A percentile compares a stretch with the other conserved stretches of the same genome.
These are phyloP conservation scores for Arrhopalites spinosus DNA, from an alignment of 2,888 invertebrate genomes.

Conservation along the genomic window DNA sequence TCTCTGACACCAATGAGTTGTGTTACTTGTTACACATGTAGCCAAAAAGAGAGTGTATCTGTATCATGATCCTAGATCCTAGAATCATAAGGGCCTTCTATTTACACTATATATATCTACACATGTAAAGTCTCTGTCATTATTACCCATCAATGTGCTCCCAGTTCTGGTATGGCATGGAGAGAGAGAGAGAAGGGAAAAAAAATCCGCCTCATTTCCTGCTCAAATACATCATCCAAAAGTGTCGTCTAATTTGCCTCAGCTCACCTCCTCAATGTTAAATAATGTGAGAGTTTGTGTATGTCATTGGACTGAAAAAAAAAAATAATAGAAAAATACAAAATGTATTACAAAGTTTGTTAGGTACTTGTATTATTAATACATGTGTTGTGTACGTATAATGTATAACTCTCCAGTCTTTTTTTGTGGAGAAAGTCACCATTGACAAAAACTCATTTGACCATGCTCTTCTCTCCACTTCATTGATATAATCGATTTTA, in stretches of 20 bases:
- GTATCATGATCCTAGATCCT: slow-evolving; percentile 5
- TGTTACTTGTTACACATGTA: slow-evolving; percentile 28
- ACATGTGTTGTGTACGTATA: background rate
- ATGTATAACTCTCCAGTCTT: background rate
- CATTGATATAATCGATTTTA: slow-evolving; percentile 38
- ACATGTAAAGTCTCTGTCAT: slow-evolving; percentile 21
- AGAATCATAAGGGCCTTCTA: background rate
- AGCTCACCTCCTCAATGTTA: background rate
- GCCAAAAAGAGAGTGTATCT: no score
- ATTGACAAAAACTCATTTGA: slow-evolving; percentile 33
- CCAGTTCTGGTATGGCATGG: no score
- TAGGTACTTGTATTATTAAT: background rate
- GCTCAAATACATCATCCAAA: slow-evolving; percentile 35
- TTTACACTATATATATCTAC: background rate
- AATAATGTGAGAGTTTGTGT: slow-evolving; percentile 1
- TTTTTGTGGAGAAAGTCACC: slow-evolving; percentile 20
- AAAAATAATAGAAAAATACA: background rate
- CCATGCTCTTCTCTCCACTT: slow-evolving; percentile 35
- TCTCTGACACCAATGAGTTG: slow-evolving; percentile 29
- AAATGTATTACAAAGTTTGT: background rate
- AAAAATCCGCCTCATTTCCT: slow-evolving; percentile 38
- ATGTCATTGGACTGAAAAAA: background rate
- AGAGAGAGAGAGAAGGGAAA: slow-evolving; percentile 7
- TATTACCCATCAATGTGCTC: slow-evolving; percentile 20
- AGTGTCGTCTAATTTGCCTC: slow-evolving; percentile 29